These are phyloP conservation scores for Chaetodon auriga DNA, from an alignment of 2,113 vertebrate genomes.

Conservation along the genomic window DNA sequence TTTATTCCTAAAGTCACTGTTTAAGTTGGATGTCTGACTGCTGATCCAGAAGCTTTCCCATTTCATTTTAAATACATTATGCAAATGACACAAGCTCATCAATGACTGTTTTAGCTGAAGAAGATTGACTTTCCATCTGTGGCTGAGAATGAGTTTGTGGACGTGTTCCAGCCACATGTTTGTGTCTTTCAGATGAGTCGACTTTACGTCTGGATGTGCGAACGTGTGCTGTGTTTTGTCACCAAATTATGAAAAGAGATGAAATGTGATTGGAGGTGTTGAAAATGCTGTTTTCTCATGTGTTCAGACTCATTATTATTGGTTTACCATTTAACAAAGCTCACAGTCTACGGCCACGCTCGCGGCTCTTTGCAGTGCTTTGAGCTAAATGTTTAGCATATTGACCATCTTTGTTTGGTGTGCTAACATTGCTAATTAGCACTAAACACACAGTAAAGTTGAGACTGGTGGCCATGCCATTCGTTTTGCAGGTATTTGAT, in stretches of 20 bases:
- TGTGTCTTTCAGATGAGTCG: not conserved
- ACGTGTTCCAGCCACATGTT: not conserved
- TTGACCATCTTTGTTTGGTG: not conserved
- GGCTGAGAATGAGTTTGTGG: not conserved
- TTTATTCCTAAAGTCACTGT: conserved; percentile 48
- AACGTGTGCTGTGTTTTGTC: not conserved
- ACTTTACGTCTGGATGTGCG: not conserved
- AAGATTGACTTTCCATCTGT: conserved; percentile 13
- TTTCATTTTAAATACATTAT: conserved; percentile 55
- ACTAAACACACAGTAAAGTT: not conserved
- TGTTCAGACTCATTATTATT: not conserved
- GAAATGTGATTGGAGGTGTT: not conserved
- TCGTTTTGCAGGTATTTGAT: not conserved
- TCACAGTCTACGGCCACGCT: not conserved
- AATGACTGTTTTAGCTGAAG: conserved; percentile 28
- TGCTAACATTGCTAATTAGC: not conserved
- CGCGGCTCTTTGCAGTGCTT: not conserved
- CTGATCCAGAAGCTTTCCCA: conserved; percentile 50
- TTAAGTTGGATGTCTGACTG: conserved; percentile 48
- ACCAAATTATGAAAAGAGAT: not conserved
- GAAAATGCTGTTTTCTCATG: not conserved
- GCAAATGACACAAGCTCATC: conserved; percentile 54
- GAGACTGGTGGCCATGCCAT: not conserved
- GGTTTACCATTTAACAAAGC: not conserved
- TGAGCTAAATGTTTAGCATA: not conserved